Conservation (phyloP, 92 coral and sea anemone genomes). For the Zoanthus solanderi region DNA sequence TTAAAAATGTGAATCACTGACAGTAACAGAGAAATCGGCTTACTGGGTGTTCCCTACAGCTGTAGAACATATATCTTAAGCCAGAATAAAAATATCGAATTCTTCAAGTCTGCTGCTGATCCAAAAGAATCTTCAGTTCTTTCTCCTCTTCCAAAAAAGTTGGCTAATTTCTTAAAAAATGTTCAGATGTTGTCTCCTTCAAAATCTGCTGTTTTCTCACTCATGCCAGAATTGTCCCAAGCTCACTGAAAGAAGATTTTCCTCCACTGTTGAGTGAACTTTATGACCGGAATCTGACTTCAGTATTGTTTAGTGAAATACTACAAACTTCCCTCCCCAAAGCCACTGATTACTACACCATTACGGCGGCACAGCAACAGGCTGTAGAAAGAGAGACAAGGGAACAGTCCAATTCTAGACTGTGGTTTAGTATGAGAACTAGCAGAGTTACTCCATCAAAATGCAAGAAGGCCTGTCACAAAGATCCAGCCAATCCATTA, state of each 20-base stretch:
- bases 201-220: background rate
- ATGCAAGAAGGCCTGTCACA: conserved; percentile 61
- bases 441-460: conserved; percentile 65
- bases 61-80: background rate
- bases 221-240: conserved; percentile 12
- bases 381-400: conserved; percentile 52
- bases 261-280: conserved; percentile 51
- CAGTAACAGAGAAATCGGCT: conserved; percentile 68
- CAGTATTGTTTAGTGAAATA: conserved; percentile 48
- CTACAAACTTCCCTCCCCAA: conserved; percentile 23
- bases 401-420: conserved; percentile 55
- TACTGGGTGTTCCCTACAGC: conserved; percentile 72
- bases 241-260: conserved; percentile 48
- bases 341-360: conserved; percentile 13
- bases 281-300: conserved; percentile 51
- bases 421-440: conserved; percentile 67
- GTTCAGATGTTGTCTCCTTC: too few species aligned
- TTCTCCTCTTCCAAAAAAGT: too few species aligned
- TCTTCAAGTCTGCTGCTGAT: too few species aligned
- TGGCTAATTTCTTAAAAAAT: too few species aligned
- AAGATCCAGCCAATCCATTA: conserved; percentile 58
- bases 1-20: conserved; percentile 55
- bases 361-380: conserved; percentile 26
- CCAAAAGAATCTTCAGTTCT: too few species aligned
- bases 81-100: too few species aligned